Conservation (phyloP, 2,797 vertebrate species). For the Malacoraja senta region DNA sequence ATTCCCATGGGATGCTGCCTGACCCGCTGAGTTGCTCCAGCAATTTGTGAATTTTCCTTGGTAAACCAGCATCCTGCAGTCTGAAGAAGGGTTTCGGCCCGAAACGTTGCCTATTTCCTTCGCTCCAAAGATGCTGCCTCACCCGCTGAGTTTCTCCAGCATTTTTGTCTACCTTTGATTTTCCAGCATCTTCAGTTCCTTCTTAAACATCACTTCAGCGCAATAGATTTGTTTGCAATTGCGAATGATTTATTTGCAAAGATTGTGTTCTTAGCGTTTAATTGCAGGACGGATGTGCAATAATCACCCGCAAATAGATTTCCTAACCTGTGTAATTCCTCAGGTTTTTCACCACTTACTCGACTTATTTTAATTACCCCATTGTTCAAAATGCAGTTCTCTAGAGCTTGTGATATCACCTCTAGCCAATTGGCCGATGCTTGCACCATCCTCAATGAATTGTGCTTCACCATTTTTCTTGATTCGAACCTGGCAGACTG, state of each 20-base stretch:
- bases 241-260: not conserved
- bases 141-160: too few relatives aligned
- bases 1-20: too few relatives aligned
- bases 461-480: not conserved
- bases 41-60: too few relatives aligned
- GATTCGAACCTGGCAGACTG: not conserved
- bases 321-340: conserved; percentile 12
- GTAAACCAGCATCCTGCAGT: too few relatives aligned
- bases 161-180: too few relatives aligned
- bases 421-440: conserved; percentile 19
- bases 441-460: not conserved
- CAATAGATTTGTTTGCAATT: conserved; percentile 2
- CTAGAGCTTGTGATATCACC: not conserved
- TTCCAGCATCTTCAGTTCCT: too few relatives aligned
- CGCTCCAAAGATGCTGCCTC: too few relatives aligned
- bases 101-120: too few relatives aligned
- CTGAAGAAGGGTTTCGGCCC: too few relatives aligned
- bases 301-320: not conserved
- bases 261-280: not conserved
- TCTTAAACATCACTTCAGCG: not conserved
- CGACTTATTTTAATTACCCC: not conserved
- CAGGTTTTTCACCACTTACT: not conserved
- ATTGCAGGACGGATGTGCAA: not conserved
- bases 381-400: conserved; percentile 21
- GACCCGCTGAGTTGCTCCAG: too few relatives aligned